Evolutionary conservation across 2,797 vertebrate species (phyloP).

Genomic region (Mormyrops boulengeri): DNA sequence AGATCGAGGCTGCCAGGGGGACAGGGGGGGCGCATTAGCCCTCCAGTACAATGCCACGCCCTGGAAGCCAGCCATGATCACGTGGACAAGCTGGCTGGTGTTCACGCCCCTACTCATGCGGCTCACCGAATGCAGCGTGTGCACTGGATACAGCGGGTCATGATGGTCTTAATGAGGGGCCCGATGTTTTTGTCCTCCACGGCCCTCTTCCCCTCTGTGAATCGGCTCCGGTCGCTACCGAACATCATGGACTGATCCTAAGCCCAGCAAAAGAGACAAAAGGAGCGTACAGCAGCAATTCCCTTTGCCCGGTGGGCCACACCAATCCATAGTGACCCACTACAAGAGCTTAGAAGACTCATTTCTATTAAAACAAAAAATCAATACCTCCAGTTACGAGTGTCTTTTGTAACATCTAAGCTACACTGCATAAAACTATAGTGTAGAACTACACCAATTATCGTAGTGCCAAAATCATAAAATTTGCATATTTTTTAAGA

Average conservation of each 20-base stretch:
- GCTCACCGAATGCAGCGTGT: slow-evolving; percentile 72
- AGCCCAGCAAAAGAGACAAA: not conserved
- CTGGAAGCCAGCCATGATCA: not conserved
- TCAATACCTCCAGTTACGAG: not conserved
- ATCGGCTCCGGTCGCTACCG: slow-evolving; percentile 90
- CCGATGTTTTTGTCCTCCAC: slow-evolving; percentile 98
- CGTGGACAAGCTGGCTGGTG: not conserved
- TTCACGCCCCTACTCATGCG: too few relatives aligned
- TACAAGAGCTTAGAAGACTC: not conserved
- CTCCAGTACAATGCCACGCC: not conserved
- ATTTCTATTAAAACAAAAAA: not conserved
- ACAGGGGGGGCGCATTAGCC: not conserved
- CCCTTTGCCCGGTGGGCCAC: not conserved
- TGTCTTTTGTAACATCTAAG: not conserved
- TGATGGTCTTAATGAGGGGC: slow-evolving; percentile 92
- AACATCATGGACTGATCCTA: slow-evolving; percentile 88
- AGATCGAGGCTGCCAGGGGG: not conserved
- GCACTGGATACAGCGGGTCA: slow-evolving; percentile 79
- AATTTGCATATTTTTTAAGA: not conserved
- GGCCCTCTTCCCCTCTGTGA: slow-evolving; percentile 85
- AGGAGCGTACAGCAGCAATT: not conserved
- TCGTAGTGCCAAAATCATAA: not conserved
- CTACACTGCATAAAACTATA: not conserved
- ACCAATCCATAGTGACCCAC: not conserved
- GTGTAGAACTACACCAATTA: not conserved